Base-by-base conservation (phyloP, 2,797 vertebrate species). In the Pipistrellus pygmaeus region DNA sequence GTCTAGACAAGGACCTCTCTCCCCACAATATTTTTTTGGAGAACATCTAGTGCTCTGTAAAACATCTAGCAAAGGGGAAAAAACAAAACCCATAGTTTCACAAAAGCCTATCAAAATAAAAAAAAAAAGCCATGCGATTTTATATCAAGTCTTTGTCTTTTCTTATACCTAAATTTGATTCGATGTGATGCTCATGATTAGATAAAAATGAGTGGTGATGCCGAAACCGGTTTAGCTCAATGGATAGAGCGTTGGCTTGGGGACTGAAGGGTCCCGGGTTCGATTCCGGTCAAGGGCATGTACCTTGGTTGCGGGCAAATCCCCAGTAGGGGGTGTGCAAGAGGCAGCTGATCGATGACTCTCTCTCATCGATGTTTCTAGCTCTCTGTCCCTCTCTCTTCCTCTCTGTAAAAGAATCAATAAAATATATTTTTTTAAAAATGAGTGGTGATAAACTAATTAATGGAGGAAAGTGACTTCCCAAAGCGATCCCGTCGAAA, bases 31-130 rank as follows among this genome's bases (percentile, higher is more conserved):
- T 69, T 93, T 66, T 83, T 83, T 76, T 96, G 93, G 95, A 78
- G 76, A 92, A 69, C 41, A 85, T 85, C 75, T 91, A 92, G 76
- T 55, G 92, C n/a, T 91, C 73, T 53, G 68, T 80, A 62, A 93
- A 95, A 72, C 21, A 88, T 85, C 66, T 57, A 83, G 48, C 13
- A 46, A 38, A 92, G 51, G 48, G 85, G 57, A 44, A 32, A 44
- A 66, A 32, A 53, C 18, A 60, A 68, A 38, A 27, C 0, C 12
- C 11, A 53, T 41, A 21, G 38, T 77, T 88, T 86, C 69, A 83
- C 30, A 92, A 91, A 69, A 53, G 46, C 30, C 90, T 78, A 27
- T 83, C 73, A 82, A 93, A 68, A 69, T 4, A 41, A 41, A 38
- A 38, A 38, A 64, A 83, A 78, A 41, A 88, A 53, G 14, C 38